A percentile compares a stretch with the other conserved stretches of the same genome.
These are phyloP conservation scores for Troglohyphantes excavatus DNA, from an alignment of 2,888 invertebrate genomes.

Conservation along the genomic window DNA sequence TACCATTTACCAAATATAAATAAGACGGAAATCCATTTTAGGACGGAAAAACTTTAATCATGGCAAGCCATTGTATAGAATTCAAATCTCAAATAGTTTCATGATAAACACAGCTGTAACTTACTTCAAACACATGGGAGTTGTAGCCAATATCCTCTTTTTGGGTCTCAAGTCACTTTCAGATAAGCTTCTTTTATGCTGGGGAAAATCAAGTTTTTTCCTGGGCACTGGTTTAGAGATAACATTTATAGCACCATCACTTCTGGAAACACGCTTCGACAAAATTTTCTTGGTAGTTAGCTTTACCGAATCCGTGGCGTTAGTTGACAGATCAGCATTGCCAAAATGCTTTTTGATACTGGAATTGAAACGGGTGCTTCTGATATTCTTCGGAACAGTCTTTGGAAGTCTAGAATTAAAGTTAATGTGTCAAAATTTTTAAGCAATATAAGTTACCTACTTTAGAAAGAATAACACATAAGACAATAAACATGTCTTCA, in stretches of 20 bases:
- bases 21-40: too few relatives aligned
- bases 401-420: neutral
- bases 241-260: constrained; percentile 19
- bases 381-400: too few relatives aligned
- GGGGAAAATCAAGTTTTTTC: neutral
- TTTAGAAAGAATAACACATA: too few relatives aligned
- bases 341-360: neutral
- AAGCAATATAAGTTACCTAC: too few relatives aligned
- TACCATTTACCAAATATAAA: too few relatives aligned
- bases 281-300: neutral
- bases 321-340: neutral
- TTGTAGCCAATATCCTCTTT: neutral
- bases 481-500: too few relatives aligned
- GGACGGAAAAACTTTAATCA: too few relatives aligned
- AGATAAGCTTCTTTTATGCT: constrained; percentile 12
- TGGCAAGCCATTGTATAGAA: too few relatives aligned
- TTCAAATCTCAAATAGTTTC: too few relatives aligned
- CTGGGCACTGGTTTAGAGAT: neutral
- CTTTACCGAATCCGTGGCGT: constrained; percentile 25
- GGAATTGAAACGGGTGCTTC: neutral
- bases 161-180: constrained; percentile 14
- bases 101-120: neutral
- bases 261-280: constrained; percentile 25
- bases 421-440: too few relatives aligned
- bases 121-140: constrained; percentile 55